Evolutionary conservation across 2,113 vertebrate species (phyloP).

Genomic region (Ia io): DNA sequence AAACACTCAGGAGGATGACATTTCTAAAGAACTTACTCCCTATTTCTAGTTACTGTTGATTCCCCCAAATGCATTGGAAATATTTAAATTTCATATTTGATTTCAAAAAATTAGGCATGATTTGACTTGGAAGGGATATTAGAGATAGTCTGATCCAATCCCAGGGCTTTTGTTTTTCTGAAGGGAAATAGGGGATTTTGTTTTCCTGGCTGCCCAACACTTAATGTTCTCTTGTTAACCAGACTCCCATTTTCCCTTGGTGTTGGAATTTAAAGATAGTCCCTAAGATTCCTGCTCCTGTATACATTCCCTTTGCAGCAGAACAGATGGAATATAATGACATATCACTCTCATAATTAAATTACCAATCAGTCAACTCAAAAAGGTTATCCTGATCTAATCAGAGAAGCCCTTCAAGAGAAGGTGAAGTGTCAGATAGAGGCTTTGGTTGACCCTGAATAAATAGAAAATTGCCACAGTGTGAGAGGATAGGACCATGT

Average conservation of each 20-base stretch:
- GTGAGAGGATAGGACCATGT: not conserved
- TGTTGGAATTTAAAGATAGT: not conserved
- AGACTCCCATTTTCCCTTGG: not conserved
- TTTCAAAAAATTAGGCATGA: constrained; percentile 37
- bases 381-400: not conserved
- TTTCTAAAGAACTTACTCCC: constrained; percentile 39
- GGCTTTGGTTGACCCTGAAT: not conserved
- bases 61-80: not conserved
- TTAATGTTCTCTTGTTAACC: not conserved
- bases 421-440: not conserved
- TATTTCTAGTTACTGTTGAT: constrained; percentile 8
- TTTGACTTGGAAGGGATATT: constrained; percentile 51
- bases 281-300: not conserved
- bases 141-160: constrained; percentile 21
- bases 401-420: not conserved
- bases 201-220: not conserved
- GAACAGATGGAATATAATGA: not conserved
- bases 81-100: constrained; percentile 19
- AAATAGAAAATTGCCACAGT: not conserved
- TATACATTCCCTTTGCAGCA: not conserved
- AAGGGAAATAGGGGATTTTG: constrained; percentile 6
- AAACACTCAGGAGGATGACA: constrained; percentile 27
- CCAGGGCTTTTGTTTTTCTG: not conserved
- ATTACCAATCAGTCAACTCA: not conserved
- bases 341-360: not conserved